Evolutionary conservation across 2,888 invertebrate species (phyloP).

Genomic region (Heliconius sara): DNA sequence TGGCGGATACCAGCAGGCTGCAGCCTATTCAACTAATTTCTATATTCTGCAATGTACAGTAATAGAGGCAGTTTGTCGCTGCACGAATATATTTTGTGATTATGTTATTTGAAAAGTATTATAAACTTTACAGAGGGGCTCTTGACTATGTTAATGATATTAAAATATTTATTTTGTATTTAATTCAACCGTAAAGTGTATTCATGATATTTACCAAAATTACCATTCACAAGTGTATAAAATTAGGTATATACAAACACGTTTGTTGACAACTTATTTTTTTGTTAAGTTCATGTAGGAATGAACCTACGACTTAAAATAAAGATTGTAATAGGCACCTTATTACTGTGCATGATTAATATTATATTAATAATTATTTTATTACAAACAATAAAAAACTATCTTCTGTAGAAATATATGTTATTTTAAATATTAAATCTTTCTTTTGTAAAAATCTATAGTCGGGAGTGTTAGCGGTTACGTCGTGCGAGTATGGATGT

Average conservation of each 20-base stretch:
- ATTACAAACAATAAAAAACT: not conserved
- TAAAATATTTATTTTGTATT: not conserved
- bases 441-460: slow-evolving; percentile 50
- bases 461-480: slow-evolving; percentile 86
- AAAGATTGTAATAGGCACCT: too few species aligned
- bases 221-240: not conserved
- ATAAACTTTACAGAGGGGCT: too few species aligned
- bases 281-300: not conserved
- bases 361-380: too few species aligned
- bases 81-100: too few species aligned
- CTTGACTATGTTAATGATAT: too few species aligned
- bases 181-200: not conserved
- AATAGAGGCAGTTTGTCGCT: too few species aligned
- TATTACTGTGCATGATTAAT: too few species aligned
- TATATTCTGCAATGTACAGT: too few species aligned
- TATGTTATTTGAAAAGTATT: too few species aligned
- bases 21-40: too few species aligned
- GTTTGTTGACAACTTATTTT: too few species aligned
- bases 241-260: not conserved
- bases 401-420: not conserved
- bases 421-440: not conserved
- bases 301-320: not conserved
- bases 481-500: slow-evolving; percentile 89
- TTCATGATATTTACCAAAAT: not conserved
- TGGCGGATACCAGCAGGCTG: too few species aligned